Conservation (phyloP, 2,113 vertebrate species). For the Hoplias malabaricus region DNA sequence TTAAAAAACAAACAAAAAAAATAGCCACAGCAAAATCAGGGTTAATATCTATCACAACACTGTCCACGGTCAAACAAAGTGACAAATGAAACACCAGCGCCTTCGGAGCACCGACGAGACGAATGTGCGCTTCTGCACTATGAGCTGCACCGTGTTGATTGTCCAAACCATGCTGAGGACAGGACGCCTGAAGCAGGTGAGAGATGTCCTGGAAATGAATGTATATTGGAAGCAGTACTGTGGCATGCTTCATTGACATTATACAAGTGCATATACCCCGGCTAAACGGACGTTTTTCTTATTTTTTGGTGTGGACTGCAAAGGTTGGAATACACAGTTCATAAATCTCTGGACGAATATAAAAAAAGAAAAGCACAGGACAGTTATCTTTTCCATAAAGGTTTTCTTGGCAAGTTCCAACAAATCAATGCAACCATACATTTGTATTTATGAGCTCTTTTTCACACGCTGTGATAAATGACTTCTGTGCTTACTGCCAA, state of each 20-base stretch:
- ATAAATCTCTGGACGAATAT: slow-evolving; percentile 9
- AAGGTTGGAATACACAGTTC: slow-evolving; percentile 11
- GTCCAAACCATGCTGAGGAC: slow-evolving; percentile 7
- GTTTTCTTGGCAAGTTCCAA: slow-evolving; percentile 35
- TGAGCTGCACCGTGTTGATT: slow-evolving; percentile 8
- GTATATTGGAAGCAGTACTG: slow-evolving; percentile 6
- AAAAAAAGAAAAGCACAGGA: slow-evolving; percentile 35
- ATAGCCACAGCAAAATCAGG: slow-evolving; percentile 9
- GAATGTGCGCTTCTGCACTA: neutral
- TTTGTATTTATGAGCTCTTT: neutral
- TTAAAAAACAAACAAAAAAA: slow-evolving; percentile 28
- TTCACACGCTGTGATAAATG: slow-evolving; percentile 5
- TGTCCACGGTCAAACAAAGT: slow-evolving; percentile 40
- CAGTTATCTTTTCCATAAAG: neutral
- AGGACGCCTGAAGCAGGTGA: neutral
- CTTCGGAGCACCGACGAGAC: neutral
- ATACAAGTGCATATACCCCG: slow-evolving; percentile 23
- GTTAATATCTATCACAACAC: slow-evolving; percentile 53
- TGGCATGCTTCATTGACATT: slow-evolving; percentile 5
- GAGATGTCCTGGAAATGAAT: neutral
- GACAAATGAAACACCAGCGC: slow-evolving; percentile 35
- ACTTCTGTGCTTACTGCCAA: slow-evolving; percentile 35
- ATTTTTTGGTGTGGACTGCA: neutral
- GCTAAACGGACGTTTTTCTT: neutral
- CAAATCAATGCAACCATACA: slow-evolving; percentile 4